Base-by-base conservation (phyloP, 2,113 vertebrate species). In the Microtus ochrogaster region DNA sequence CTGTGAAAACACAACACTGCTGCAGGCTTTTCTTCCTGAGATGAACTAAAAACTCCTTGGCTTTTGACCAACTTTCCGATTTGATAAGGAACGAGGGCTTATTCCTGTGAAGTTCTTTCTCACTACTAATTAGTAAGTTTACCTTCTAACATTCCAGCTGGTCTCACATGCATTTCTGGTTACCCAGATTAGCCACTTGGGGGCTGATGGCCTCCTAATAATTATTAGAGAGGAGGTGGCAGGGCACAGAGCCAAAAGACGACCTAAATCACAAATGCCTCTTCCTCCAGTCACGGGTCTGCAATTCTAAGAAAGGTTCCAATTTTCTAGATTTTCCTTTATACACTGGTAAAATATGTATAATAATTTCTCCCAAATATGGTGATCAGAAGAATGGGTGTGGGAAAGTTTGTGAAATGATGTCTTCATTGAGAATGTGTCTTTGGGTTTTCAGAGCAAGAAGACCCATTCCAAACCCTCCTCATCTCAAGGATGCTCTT, bases 1-100 rank as follows among this genome's bases (percentile, higher is more conserved):
- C 77, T 7, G 2, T 0, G 30, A 9, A 44, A 24, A 81, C 7
- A 36, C 36, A 24, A 81, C 7, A 36, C 36, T 61, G 3, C 13
- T 58, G 58, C 9, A 39, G 55, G 28, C 17, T 36, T 52, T 93
- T 85, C 63, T 58, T 58, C 77, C 87, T n/a, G 39, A 77, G 36
- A 87, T 58, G 86, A 66, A 79, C 52, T 89, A 84, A 85, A 93
- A 81, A 73, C 44, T 14, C 12, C 26, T 82, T 89, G 94, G 49
- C 26, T 89, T 92, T 89, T 55, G 55, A 63, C 41, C 47, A 36
- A 47, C 70, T 83, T 87, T 84, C 21, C 77, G 28, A 74, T 47
- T 86, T 63, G 7, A 26, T 65, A 28, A 66, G 65, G 70, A 79
- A 52, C 0, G 28, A 17, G 4, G 26, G 33, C 66, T 63, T 63